Base-by-base conservation (phyloP, 2,888 invertebrate genomes). In the Chloromyia formosa region DNA sequence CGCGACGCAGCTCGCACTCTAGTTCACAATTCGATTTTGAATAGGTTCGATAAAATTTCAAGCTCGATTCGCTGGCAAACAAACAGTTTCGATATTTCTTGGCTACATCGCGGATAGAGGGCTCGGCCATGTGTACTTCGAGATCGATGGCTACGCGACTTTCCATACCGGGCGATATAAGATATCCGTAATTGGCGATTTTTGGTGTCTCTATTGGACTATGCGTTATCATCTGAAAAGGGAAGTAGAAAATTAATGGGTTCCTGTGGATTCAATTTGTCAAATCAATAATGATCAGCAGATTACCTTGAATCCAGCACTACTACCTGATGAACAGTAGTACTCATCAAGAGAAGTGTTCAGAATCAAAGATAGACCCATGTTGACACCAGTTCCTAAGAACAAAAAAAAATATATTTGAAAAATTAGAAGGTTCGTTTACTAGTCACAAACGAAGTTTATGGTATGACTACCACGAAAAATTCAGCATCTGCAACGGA, bases 201-300 rank as follows among this genome's bases (percentile, higher is more conserved):
- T 93, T 93, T 0, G 94, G 94, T 0, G 92, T 90, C 81, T 94
- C 94, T 0, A 92, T 91, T 0, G 94, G 94, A 83, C 91, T 94
- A 79, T 94, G 93, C 0, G 94, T 87, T 12, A 93, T 86, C 69
- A 93, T 88, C 93, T 93, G 45, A 9, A 20, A 22, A n/a, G 49
- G 16, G 49, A 49, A 7, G 16, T n/a, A 49, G 16, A n/a, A 62
- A 64, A 45, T 35, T n/a, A n/a, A n/a, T n/a, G n/a, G 7, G 60
- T 23, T 60, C 22, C 23, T 20, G 3, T 60, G 10, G n/a, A 22
- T 60, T 9, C 54, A 54, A 54, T 54, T n/a, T 54, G 12, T n/a
- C 9, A 54, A 60, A 23, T 60, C 27, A 18, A 61, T 5, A n/a
- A n/a, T n/a, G n/a, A n/a, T n/a, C n/a, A n/a, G n/a, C n/a, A n/a